Evolutionary conservation across 2,797 vertebrate species (phyloP).

Genomic region (Amazona ochrocephala): DNA sequence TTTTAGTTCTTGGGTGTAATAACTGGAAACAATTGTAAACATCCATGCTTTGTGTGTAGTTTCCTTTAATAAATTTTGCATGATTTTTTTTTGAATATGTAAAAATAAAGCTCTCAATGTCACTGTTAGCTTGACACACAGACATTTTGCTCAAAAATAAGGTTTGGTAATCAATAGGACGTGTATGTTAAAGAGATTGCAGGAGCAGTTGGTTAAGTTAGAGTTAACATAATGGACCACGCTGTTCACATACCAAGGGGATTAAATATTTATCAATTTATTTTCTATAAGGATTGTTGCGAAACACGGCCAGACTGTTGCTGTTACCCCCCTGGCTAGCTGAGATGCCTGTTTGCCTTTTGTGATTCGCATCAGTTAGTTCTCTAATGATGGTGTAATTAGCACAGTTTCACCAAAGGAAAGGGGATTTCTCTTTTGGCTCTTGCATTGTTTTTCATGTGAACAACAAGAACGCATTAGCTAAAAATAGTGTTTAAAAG

Average conservation of each 20-base stretch:
- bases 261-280: not conserved
- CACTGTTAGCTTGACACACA: not conserved
- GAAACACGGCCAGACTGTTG: not conserved
- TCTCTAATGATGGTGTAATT: not conserved
- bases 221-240: not conserved
- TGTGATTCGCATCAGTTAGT: not conserved
- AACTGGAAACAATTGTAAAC: not conserved
- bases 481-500: not conserved
- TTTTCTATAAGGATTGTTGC: not conserved
- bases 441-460: not conserved
- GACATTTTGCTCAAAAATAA: not conserved
- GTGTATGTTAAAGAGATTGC: not conserved
- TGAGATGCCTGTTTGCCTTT: not conserved
- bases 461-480: not conserved
- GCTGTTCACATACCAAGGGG: not conserved
- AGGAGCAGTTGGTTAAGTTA: not conserved
- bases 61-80: not conserved
- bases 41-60: not conserved
- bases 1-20: not conserved
- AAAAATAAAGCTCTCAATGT: not conserved
- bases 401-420: not conserved
- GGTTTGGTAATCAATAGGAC: not conserved
- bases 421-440: slow-evolving; percentile 33
- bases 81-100: not conserved
- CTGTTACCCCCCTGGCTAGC: not conserved